Base-by-base conservation (phyloP, 2,888 invertebrate species). In the Endotricha flammealis region DNA sequence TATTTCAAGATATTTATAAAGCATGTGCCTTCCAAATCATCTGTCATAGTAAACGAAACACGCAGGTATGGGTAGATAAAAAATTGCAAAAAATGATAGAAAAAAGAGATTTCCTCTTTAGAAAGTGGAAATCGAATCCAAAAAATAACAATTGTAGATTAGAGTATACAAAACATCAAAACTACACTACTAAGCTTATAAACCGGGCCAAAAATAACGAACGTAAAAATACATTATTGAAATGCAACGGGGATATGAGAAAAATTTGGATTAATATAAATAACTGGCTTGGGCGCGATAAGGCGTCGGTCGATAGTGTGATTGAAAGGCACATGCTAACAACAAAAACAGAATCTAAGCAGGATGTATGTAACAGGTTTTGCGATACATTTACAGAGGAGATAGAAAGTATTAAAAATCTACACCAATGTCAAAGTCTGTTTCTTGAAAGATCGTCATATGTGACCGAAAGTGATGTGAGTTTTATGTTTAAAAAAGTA, bases 231-330 rank as follows among this genome's bases (percentile, higher is more conserved):
- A 25, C 10, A 10, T 25, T 25, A 12, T 20, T 13, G 3, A 13
- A 29, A 3, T 39, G 39, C 31, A 39, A 39, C 6, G 39, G 34
- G 8, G 35, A 39, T 23, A 31, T 35, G 11, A 16, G 36, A 32
- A 36, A 36, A 27, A 32, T 39, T 8, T 36, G 40, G 40, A 20
- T 16, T 25, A 29, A 32, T 17, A 29, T 41, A 14, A 41, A 38
- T 32, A 27, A 9, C n/a, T 41, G 41, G 37, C 13, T 41, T 24
- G 41, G 41, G 1, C 25, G 34, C 25, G 23, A 17, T 28, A 37
- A 41, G 16, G 17, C 29, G 22, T 22, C 16, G 4, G 16, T 41
- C 2, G 41, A 41, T 35, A 32, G 28, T 24, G n/a, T 41, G 4
- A 33, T 41, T 14, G 27, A 30, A 22, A 41, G 31, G 22, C 37